phyloP scores from a whole-genome alignment of 2,888 invertebrate genomes.

The Gastrophysa polygoni region DNA sequence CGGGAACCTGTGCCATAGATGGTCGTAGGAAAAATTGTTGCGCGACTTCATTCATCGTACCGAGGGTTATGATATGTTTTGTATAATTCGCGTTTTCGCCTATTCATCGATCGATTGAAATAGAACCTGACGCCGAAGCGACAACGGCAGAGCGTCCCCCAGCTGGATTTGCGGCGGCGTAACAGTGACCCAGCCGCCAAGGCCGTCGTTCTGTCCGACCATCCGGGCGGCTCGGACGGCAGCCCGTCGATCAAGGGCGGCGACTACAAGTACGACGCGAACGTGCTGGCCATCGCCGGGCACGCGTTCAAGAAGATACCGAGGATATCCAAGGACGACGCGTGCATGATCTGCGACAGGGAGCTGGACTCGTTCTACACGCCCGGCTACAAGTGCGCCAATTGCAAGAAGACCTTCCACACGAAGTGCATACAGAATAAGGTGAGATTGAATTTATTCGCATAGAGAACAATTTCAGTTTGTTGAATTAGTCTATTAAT shows the following conservation, averaged over 20 bases:
- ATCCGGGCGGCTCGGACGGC: conserved; percentile 55
- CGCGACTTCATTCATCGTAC: too few relatives aligned
- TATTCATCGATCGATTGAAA: conserved; percentile 9
- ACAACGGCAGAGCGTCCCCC: conserved; percentile 45
- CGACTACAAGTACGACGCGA: conserved; percentile 63
- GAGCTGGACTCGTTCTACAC: conserved; percentile 82
- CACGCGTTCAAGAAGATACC: conserved; percentile 79
- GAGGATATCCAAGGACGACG: conserved; percentile 78
- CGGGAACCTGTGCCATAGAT: too few relatives aligned
- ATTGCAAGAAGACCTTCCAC: conserved; percentile 86
- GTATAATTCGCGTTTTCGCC: too few relatives aligned
- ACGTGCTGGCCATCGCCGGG: conserved; percentile 73
- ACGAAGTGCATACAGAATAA: conserved; percentile 89
- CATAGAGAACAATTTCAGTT: too few relatives aligned
- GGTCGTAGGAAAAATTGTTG: too few relatives aligned
- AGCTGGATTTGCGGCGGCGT: conserved; percentile 66
- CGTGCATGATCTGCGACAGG: conserved; percentile 79
- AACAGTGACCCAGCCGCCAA: conserved; percentile 77
- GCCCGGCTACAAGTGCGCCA: conserved; percentile 79
- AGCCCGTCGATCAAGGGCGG: conserved; percentile 60
- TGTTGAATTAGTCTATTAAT: too few relatives aligned
- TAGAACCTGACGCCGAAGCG: conserved; percentile 53
- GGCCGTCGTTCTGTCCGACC: conserved; percentile 52
- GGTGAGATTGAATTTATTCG: too few relatives aligned
- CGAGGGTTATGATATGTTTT: too few relatives aligned